phyloP scores from a whole-genome alignment of 2,113 vertebrate genomes.

The Gallinago jamesoni region DNA sequence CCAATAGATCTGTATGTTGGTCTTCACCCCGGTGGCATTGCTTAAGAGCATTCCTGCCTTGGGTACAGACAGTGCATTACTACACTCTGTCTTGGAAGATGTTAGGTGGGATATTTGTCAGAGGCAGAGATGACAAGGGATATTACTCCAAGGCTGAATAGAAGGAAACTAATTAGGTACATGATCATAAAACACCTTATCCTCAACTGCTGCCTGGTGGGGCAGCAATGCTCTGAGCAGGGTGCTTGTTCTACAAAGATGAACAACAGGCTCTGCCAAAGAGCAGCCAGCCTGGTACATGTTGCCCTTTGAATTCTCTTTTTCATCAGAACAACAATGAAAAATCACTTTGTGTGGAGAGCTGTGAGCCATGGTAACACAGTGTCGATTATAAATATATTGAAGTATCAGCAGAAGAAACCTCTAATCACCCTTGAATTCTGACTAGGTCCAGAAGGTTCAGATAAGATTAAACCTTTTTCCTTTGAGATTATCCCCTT shows the following conservation, averaged over 20 bases:
- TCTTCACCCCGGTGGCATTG: background rate
- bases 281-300: background rate
- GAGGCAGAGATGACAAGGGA: background rate
- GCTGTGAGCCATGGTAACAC: background rate
- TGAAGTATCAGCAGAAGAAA: background rate
- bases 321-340: background rate
- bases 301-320: background rate
- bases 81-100: background rate
- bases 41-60: background rate
- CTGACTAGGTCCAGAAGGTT: background rate
- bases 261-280: background rate
- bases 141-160: background rate
- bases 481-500: background rate
- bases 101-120: background rate
- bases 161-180: background rate
- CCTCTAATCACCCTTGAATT: background rate
- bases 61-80: background rate
- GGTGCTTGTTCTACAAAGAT: background rate
- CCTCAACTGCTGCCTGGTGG: background rate
- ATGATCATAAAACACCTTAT: background rate
- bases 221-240: accelerated
- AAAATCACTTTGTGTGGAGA: background rate
- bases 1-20: accelerated
- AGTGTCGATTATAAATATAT: background rate
- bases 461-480: background rate